These are phyloP conservation scores for Synaphobranchus kaupii DNA, from an alignment of 2,797 vertebrate species.

Conservation along the genomic window DNA sequence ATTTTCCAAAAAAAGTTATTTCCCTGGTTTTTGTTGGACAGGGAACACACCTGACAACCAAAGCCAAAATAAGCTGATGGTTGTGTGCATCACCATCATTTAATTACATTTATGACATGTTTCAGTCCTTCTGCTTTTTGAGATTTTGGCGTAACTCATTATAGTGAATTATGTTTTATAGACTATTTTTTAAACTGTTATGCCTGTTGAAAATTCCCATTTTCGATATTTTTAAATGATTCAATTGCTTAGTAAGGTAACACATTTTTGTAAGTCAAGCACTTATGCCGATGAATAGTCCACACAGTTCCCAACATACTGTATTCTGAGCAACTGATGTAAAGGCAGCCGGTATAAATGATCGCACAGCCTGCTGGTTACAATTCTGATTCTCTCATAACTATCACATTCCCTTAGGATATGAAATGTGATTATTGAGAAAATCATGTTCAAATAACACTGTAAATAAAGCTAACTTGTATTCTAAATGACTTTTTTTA, in stretches of 20 bases:
- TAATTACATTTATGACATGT: background rate
- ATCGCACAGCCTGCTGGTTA: background rate
- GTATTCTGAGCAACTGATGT: background rate
- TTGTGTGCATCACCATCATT: slow-evolving; percentile 13
- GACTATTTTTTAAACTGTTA: no score
- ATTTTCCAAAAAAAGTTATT: background rate
- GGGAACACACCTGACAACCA: slow-evolving; percentile 13
- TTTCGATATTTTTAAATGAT: background rate
- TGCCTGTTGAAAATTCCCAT: background rate
- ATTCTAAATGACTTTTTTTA: background rate
- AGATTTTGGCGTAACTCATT: background rate
- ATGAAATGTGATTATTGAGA: background rate
- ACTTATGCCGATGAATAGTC: background rate
- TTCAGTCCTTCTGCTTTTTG: background rate
- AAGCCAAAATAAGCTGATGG: slow-evolving; percentile 13
- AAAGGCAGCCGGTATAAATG: background rate
- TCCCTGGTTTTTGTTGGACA: background rate
- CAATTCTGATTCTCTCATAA: background rate
- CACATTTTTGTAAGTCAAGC: background rate
- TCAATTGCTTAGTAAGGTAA: background rate
- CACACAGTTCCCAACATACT: background rate
- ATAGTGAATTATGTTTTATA: background rate
- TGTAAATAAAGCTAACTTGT: background rate
- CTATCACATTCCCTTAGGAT: background rate
- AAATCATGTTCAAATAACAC: background rate